Base-by-base conservation (phyloP, 2,888 invertebrate species). In the Drosophila multiciliata region DNA sequence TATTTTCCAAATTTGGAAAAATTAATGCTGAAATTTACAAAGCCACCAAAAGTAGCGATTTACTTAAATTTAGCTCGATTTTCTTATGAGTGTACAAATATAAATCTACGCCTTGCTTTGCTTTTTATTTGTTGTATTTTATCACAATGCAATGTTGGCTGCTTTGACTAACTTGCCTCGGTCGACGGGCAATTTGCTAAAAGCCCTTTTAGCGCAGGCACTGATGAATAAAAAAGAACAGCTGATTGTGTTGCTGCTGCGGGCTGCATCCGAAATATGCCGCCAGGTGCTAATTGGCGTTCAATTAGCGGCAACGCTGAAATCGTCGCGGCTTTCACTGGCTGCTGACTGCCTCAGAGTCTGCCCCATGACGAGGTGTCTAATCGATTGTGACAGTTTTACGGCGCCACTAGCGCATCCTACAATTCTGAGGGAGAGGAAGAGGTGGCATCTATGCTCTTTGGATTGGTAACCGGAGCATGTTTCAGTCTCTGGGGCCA, bases 401-500 rank as follows among this genome's bases (percentile, higher is more conserved):
- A 63, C 50, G 45, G 40, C 23, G 20, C 58, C 50, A 73, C 78
- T 68, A 52, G 11, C 45, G 26, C 68, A 62, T 62, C 79, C 79
- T 79, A 75, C 63, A 35, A 54, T 35, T 12, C 38, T 11, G 36
- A 1, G 42, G 17, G 2, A 23, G 58, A 11, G 6, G 49, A 29
- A 35, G 3, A 50, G 63, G 40, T 38, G 61, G 49, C 61, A 50
- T 29, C 57, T 48, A 29, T 32, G 64, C 61, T 53, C 38, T 58
- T 76, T 76, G 73, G 66, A 49, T 80, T 76, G 73, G 68, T 70
- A 78, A 73, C 60, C 78, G 73, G 62, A 66, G 50, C 78, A 80
- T 64, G 80, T 65, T 33, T 58, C 76, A 64, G 63, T 58, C 61
- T 45, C 53, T 6, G 75, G 49, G 45, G 63, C 63, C 80, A 82